A percentile compares a stretch with the other conserved stretches of the same genome.
Conservation (phyloP, 2,888 invertebrate species). For the Cheilosia scutellata region DNA sequence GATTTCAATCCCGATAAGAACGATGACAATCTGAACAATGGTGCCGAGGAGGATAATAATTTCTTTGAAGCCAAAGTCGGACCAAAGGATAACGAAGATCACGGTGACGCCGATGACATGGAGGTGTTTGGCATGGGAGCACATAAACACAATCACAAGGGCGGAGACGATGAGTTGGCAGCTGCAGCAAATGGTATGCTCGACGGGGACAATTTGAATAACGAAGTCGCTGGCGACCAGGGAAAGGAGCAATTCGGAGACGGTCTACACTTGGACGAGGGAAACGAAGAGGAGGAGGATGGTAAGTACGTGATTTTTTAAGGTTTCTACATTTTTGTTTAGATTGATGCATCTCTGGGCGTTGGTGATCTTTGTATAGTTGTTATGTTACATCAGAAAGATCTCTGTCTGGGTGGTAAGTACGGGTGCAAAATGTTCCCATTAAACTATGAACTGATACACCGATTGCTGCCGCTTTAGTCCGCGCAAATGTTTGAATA, state of each 20-base stretch:
- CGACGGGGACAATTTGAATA: slow-evolving; percentile 83
- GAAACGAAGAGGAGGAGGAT: slow-evolving; percentile 84
- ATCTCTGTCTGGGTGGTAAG: too few relatives aligned
- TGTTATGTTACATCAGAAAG: too few relatives aligned
- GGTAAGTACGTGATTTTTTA: slow-evolving; percentile 82
- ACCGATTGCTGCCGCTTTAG: too few relatives aligned
- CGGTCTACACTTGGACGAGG: slow-evolving; percentile 83
- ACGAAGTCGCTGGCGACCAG: slow-evolving; percentile 84
- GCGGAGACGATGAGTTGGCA: slow-evolving; percentile 78
- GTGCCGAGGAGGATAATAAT: slow-evolving; percentile 81
- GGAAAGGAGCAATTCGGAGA: slow-evolving; percentile 83
- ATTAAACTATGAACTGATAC: too few relatives aligned
- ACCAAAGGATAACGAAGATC: slow-evolving; percentile 68
- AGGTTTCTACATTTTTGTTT: slow-evolving; percentile 37
- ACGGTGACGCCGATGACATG: slow-evolving; percentile 80
- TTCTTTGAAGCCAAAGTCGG: slow-evolving; percentile 79
- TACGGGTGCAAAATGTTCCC: too few relatives aligned
- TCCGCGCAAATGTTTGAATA: too few relatives aligned
- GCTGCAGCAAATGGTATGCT: slow-evolving; percentile 80
- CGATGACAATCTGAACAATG: slow-evolving; percentile 80
- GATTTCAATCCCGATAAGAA: slow-evolving; percentile 81
- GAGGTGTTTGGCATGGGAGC: slow-evolving; percentile 77
- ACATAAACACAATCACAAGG: slow-evolving; percentile 70
- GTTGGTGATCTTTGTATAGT: too few relatives aligned
- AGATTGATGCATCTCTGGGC: not conserved